phyloP scores from a whole-genome alignment of 2,888 invertebrate genomes.

The Auanema sp. region DNA sequence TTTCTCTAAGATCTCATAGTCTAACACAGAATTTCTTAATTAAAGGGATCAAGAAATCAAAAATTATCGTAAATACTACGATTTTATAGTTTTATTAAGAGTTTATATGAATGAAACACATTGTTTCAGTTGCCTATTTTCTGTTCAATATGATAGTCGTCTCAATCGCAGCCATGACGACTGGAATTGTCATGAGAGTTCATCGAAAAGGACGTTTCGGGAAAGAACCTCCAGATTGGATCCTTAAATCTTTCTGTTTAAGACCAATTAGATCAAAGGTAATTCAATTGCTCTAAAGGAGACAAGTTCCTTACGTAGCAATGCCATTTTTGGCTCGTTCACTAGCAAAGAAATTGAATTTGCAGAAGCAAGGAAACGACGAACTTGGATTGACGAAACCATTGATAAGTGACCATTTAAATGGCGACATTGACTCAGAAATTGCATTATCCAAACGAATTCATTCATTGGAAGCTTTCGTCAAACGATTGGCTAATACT shows the following conservation, averaged over 20 bases:
- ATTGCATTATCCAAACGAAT: slow-evolving; percentile 22
- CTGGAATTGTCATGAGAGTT: slow-evolving; percentile 54
- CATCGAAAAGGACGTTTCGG: slow-evolving; percentile 52
- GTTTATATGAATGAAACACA: slow-evolving; percentile 5
- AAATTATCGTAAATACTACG: slow-evolving; percentile 3
- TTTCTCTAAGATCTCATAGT: no score
- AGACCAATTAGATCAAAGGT: slow-evolving; percentile 24
- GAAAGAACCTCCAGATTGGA: slow-evolving; percentile 47
- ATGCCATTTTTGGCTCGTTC: not conserved
- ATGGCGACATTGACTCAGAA: slow-evolving; percentile 23
- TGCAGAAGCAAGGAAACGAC: slow-evolving; percentile 23
- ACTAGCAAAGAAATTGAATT: not conserved
- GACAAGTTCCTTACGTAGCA: no score
- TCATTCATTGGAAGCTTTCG: slow-evolving; percentile 37
- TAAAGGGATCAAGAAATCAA: no score
- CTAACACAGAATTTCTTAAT: no score
- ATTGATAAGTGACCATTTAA: slow-evolving; percentile 2
- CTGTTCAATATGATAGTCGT: slow-evolving; percentile 62
- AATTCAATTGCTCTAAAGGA: not conserved
- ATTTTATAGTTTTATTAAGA: not conserved
- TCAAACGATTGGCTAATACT: slow-evolving; percentile 35
- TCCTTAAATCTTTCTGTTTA: slow-evolving; percentile 40
- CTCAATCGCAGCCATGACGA: slow-evolving; percentile 55
- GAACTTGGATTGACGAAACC: no score
- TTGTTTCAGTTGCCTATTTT: slow-evolving; percentile 56